Evolutionary conservation across 2,797 vertebrate genomes (phyloP).

Genomic region (Loriculus beryllinus): DNA sequence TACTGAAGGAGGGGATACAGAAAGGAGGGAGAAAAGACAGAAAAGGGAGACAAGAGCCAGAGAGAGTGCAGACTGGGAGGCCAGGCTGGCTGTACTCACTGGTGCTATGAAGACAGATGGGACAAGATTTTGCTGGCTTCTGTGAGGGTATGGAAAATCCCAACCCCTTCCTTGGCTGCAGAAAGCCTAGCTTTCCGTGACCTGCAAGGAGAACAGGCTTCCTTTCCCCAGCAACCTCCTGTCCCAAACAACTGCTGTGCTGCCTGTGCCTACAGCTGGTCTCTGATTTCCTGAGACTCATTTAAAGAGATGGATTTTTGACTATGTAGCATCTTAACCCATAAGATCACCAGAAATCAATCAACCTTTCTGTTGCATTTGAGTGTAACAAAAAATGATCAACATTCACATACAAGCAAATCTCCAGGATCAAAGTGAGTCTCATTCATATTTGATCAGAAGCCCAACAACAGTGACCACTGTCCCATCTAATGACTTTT

Average conservation of each 20-base stretch:
- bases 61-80: background rate
- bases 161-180: background rate
- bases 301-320: background rate
- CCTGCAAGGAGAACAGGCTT: background rate
- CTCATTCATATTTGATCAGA: background rate
- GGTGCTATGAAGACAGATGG: background rate
- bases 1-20: background rate
- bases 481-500: background rate
- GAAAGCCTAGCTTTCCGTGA: background rate
- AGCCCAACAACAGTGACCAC: background rate
- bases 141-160: background rate
- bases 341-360: background rate
- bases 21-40: background rate
- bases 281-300: background rate
- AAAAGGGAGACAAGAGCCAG: background rate
- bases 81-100: background rate
- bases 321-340: background rate
- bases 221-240: background rate
- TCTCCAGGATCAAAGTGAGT: background rate
- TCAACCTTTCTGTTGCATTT: background rate
- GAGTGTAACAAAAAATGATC: background rate
- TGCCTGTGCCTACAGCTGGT: background rate
- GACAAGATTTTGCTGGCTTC: background rate
- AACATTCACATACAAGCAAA: background rate
- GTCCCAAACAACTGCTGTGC: background rate